Conservation (phyloP, 2,888 invertebrate genomes). For the Thymelicus sylvestris region DNA sequence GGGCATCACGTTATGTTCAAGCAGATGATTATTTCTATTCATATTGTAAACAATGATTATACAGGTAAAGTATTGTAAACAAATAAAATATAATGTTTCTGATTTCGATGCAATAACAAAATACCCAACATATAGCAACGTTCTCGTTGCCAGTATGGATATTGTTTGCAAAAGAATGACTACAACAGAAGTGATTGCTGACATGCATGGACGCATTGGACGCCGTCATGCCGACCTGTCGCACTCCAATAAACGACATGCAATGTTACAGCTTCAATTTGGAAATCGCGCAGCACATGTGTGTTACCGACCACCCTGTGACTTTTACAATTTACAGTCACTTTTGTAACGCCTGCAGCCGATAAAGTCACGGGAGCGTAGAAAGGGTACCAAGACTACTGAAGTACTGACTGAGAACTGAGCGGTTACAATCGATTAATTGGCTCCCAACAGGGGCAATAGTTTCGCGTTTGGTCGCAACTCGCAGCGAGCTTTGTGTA, state of each 20-base stretch:
- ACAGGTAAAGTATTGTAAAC: no score
- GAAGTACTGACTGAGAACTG: no score
- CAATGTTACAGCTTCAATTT: neutral
- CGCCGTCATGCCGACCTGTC: neutral
- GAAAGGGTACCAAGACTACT: neutral
- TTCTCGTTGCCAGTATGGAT: neutral
- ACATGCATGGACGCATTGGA: no score
- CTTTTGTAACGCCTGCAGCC: neutral
- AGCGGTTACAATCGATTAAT: neutral
- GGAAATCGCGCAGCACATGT: neutral
- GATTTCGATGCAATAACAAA: no score
- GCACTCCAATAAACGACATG: neutral
- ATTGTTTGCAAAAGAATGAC: neutral
- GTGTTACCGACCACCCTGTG: neutral
- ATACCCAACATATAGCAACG: neutral
- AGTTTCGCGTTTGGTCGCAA: neutral
- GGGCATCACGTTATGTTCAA: no score
- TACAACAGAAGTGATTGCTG: no score
- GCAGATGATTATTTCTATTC: no score
- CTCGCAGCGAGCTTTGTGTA: neutral
- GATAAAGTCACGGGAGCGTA: neutral
- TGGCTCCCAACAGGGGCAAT: neutral
- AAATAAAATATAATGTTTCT: no score
- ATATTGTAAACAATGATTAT: no score
- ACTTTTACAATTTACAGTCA: neutral